Base-by-base conservation (phyloP, 2,888 invertebrate species). In the Volucella zonaria region DNA sequence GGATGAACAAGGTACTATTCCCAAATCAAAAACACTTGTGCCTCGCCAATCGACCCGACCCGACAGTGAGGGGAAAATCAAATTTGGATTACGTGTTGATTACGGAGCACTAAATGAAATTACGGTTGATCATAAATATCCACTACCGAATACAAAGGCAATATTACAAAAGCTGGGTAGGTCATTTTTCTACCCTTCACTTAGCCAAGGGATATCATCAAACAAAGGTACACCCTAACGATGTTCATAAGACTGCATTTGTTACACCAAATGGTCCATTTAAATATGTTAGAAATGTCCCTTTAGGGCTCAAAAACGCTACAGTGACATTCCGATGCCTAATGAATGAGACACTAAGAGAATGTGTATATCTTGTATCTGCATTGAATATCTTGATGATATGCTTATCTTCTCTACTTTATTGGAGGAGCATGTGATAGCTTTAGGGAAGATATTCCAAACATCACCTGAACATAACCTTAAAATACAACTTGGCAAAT, bases 1-100 rank as follows among this genome's bases (percentile, higher is more conserved):
- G 45, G 64, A 64, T 18, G 47, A 23, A 9, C 74, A 74, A 43
- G 56, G 54, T 38, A 73, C 62, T 18, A 31, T 73, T 45, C 23
- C 62, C 12, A 52, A 73, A 61, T 61, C 52, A 8, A 61, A 73
- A 62, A 54, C 45, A 54, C 62, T 8, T 62, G 47, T 15, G 52
- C 40, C 23, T 62, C 62, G 10, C 62, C 62, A 52, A 54, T 38
- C 8, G 62, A 31, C 54, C 54, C 11, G 73, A 23, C 38, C 15
- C 8, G 66, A 66, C 15, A 52, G n/a, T 2, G 18, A 18, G n/a
- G 66, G 51, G 3, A 51, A 42, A 42, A 23, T 2, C 9, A 23
- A 66, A 51, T 51, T 45, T 18, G 12, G 66, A 14, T 8, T 52
- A 31, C 42, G 47, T 31, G 56, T 68, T 9, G 56, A 68, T 31